A percentile compares a stretch with the other conserved stretches of the same genome.
Evolutionary conservation across 1,140 invertebrate species (phyloP).

Genomic region (Cherax destructor): DNA sequence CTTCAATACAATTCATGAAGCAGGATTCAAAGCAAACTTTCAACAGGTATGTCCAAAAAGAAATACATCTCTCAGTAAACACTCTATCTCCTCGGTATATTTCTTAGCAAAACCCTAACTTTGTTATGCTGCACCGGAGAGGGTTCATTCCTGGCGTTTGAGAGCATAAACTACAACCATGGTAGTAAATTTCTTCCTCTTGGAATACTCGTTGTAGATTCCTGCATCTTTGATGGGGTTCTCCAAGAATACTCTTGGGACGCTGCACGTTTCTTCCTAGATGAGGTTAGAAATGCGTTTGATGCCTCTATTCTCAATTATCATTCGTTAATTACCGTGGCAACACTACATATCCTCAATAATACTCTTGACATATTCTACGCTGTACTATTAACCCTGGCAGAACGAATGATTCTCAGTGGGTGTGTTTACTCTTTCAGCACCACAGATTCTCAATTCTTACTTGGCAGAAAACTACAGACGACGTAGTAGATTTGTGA

Average conservation of each 20-base stretch:
- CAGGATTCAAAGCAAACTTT: no score
- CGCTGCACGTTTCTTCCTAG: constrained; percentile 83
- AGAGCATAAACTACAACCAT: constrained; percentile 93
- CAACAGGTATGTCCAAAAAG: no score
- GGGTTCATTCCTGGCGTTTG: constrained; percentile 86
- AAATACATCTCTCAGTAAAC: no score
- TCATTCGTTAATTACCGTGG: constrained; percentile 82
- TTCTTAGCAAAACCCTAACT: no score
- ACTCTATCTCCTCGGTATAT: no score
- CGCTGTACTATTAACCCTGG: constrained; percentile 45
- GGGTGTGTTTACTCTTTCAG: neutral
- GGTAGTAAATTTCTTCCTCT: constrained; percentile 88
- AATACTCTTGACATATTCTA: constrained; percentile 82
- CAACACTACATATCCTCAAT: constrained; percentile 84
- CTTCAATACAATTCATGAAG: no score
- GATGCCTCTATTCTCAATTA: constrained; percentile 87
- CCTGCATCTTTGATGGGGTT: constrained; percentile 89
- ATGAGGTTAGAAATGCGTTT: constrained; percentile 86
- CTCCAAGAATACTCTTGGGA: constrained; percentile 88
- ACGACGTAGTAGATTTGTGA: no score
- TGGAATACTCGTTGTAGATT: constrained; percentile 89
- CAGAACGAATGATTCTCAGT: neutral
- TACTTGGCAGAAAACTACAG: neutral
- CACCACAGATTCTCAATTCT: neutral
- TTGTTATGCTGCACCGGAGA: constrained; percentile 76